Evolutionary conservation across 2,113 vertebrate genomes (phyloP).

Genomic region (Cisticola juncidis): DNA sequence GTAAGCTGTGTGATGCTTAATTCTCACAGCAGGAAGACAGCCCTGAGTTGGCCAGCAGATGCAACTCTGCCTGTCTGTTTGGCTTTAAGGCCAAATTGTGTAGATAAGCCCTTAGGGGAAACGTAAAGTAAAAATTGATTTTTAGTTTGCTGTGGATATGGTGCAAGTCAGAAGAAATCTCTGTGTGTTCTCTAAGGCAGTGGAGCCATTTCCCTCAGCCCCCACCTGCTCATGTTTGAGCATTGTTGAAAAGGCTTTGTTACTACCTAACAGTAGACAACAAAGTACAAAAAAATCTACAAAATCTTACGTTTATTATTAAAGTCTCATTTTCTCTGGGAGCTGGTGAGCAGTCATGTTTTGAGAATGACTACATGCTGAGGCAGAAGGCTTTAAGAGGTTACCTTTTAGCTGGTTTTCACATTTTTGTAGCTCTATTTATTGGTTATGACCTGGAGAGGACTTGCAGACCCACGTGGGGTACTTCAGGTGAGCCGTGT

Average conservation of each 20-base stretch:
- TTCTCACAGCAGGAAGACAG: conserved; percentile 20
- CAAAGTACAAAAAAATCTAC: not conserved
- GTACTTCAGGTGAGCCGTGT: not conserved
- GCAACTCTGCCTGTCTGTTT: not conserved
- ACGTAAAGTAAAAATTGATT: conserved; percentile 18
- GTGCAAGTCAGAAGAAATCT: not conserved
- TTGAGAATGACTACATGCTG: not conserved
- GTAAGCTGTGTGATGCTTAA: not conserved
- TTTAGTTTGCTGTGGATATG: conserved; percentile 20
- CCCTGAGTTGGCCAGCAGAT: not conserved
- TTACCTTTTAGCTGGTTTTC: not conserved
- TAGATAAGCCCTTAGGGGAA: conserved; percentile 1
- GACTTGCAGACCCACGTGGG: not conserved
- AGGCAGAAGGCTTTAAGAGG: not conserved
- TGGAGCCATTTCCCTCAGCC: not conserved
- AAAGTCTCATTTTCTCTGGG: not conserved
- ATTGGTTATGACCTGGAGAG: not conserved
- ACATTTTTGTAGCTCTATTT: not conserved
- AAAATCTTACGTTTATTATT: not conserved
- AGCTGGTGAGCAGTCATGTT: not conserved
- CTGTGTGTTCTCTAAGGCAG: conserved; percentile 4
- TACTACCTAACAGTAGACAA: not conserved
- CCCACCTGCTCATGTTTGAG: not conserved
- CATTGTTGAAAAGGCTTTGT: conserved; percentile 25
- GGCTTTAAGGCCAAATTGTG: not conserved